Conservation (phyloP, 1,140 invertebrate species). For the Paraescarpia echinospica region DNA sequence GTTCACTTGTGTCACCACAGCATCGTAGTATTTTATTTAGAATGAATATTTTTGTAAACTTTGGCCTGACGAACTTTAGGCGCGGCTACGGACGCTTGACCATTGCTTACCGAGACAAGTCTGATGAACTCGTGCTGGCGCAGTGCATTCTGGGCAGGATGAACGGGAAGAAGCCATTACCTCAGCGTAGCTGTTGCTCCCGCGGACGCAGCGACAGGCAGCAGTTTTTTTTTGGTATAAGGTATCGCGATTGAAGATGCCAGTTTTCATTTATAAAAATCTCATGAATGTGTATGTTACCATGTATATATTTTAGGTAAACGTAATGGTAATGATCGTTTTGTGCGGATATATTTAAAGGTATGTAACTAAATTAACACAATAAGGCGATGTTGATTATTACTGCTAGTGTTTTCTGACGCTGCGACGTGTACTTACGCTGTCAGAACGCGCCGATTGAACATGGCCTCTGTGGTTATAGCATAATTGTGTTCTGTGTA, state of each 20-base stretch:
- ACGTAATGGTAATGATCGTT: neutral
- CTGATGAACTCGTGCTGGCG: neutral
- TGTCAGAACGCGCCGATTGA: neutral
- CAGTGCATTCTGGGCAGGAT: neutral
- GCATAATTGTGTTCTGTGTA: neutral
- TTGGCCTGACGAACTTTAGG: too few relatives aligned
- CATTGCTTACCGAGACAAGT: neutral
- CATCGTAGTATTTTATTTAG: neutral
- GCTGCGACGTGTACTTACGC: neutral
- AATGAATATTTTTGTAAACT: neutral
- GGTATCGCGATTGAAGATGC: neutral
- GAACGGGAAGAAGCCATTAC: neutral
- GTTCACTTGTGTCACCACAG: neutral
- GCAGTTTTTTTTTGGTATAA: neutral
- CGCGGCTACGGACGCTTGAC: neutral
- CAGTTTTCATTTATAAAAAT: neutral
- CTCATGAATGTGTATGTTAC: neutral
- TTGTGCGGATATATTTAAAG: neutral
- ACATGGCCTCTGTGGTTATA: neutral
- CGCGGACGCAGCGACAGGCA: neutral
- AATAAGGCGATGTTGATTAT: neutral
- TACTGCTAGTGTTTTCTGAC: neutral
- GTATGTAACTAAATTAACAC: neutral
- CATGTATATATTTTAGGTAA: constrained; percentile 6
- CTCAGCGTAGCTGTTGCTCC: neutral